Evolutionary conservation across 2,888 invertebrate species (phyloP), one percentile per base, ranked within the genome.

Genomic region (Cheilosia pagana): DNA sequence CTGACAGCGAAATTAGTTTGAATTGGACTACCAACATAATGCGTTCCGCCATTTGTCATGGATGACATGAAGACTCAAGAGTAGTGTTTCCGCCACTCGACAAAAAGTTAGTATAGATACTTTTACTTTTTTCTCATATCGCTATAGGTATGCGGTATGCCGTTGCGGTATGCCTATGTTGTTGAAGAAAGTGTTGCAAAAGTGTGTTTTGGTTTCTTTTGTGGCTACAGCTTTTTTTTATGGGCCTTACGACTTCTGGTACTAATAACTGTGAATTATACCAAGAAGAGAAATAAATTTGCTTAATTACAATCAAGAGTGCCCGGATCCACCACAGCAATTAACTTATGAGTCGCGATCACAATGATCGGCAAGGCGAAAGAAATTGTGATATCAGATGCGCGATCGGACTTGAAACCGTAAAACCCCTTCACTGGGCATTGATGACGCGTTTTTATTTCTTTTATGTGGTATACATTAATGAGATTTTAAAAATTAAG

Each of bases 121-220:
- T 82, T 81, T 81, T 81, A 81, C 81, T 76, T 81, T 76, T 77
- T 53, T 43, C 52, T 43, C 52, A 14, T 41, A 39, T 35, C 16
- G 19, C 39, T n/a, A 21, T 25, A 21, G 25, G 14, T 57, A n/a
- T n/a, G n/a, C n/a, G n/a, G n/a, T n/a, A n/a, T n/a, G n/a, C n/a
- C n/a, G n/a, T n/a, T n/a, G n/a, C n/a, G n/a, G n/a, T n/a, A n/a
- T n/a, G n/a, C n/a, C n/a, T n/a, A n/a, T n/a, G n/a, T n/a, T n/a
- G n/a, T n/a, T n/a, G n/a, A 77, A 72, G 77, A 82, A 82, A 78
- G 82, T 75, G 76, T 76, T 76, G 60, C 71, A 60, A 76, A 76
- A 41, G 53, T 65, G 60, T 70, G 25, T 57, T 57, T 50, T 39
- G 31, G 35, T 35, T 68, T 57, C 25, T 68, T 59, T 35, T 62